Evolutionary conservation across 2,888 invertebrate species (phyloP).

Genomic region (Phanerotoma sp.): DNA sequence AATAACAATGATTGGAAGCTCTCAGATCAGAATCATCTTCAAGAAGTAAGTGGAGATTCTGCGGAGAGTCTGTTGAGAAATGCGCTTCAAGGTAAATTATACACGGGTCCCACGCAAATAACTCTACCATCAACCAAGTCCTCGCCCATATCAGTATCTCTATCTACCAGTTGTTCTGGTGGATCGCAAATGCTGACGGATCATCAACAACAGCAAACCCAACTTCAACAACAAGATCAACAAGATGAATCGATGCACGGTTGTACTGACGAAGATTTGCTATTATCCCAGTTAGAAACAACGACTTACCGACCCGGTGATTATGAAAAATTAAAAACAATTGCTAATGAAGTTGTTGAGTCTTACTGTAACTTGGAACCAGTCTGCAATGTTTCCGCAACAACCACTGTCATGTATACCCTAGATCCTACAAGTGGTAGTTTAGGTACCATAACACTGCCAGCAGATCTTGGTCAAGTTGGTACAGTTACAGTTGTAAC

Average conservation of each 20-base stretch:
- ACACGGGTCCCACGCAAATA: constrained; percentile 44
- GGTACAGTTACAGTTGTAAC: constrained; percentile 55
- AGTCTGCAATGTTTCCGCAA: constrained; percentile 53
- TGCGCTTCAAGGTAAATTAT: constrained; percentile 78
- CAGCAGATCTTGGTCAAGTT: constrained; percentile 52
- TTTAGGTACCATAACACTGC: constrained; percentile 53
- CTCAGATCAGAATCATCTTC: constrained; percentile 67
- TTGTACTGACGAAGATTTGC: constrained; percentile 68
- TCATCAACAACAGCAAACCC: constrained; percentile 48
- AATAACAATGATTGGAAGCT: constrained; percentile 84
- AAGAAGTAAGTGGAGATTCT: constrained; percentile 49
- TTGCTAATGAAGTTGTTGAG: constrained; percentile 80
- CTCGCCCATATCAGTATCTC: constrained; percentile 52
- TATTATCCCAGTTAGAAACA: constrained; percentile 68
- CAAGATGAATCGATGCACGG: constrained; percentile 64
- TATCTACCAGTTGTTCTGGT: constrained; percentile 39
- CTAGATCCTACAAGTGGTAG: constrained; percentile 54
- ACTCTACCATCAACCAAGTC: constrained; percentile 49
- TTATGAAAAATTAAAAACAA: constrained; percentile 81
- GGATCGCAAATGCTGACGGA: constrained; percentile 44
- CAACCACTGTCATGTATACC: constrained; percentile 56
- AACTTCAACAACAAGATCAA: constrained; percentile 52
- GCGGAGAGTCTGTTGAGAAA: constrained; percentile 78
- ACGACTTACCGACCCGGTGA: constrained; percentile 70
- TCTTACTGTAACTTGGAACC: constrained; percentile 71